A percentile compares a stretch with the other conserved stretches of the same genome.
These are phyloP conservation scores for Enteromius unitaeniatus DNA, from an alignment of 2,797 vertebrate genomes.

Conservation along the genomic window DNA sequence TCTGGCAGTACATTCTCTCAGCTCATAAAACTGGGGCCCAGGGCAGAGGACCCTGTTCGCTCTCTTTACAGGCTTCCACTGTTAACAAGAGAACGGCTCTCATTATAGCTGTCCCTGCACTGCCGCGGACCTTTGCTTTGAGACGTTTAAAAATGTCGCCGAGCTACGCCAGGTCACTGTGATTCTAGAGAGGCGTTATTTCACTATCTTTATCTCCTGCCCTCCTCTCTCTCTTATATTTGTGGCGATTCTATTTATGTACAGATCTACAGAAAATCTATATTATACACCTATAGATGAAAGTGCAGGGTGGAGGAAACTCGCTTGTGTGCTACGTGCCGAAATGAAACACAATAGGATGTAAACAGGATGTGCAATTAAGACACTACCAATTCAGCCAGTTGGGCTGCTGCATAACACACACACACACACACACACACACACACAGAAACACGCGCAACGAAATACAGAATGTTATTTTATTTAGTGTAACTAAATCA, in stretches of 20 bases:
- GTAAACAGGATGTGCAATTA: conserved; percentile 85
- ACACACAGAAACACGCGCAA: not conserved
- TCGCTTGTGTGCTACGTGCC: conserved; percentile 70
- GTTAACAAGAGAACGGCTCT: conserved; percentile 53
- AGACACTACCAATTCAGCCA: conserved; percentile 79
- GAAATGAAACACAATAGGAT: conserved; percentile 84
- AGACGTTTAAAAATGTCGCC: conserved; percentile 44
- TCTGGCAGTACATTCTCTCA: conserved; percentile 49
- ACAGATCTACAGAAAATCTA: conserved; percentile 16
- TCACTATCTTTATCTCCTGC: conserved; percentile 25
- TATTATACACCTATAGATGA: conserved; percentile 10
- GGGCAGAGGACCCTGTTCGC: conserved; percentile 49
- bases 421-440: conserved; percentile 48
- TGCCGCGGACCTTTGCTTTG: conserved; percentile 40
- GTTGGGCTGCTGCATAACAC: conserved; percentile 70
- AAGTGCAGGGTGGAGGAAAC: conserved; percentile 19
- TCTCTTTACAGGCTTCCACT: conserved; percentile 52
- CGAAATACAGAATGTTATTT: not conserved
- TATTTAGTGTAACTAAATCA: not conserved
- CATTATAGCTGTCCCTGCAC: conserved; percentile 45
- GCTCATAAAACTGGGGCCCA: conserved; percentile 54
- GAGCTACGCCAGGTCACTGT: conserved; percentile 30
- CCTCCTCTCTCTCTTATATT: conserved; percentile 19
- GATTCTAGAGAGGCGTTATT: conserved; percentile 35
- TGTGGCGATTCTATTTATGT: conserved; percentile 3